These are phyloP conservation scores for Dallia pectoralis DNA, from an alignment of 2,797 vertebrate species.

Conservation along the genomic window DNA sequence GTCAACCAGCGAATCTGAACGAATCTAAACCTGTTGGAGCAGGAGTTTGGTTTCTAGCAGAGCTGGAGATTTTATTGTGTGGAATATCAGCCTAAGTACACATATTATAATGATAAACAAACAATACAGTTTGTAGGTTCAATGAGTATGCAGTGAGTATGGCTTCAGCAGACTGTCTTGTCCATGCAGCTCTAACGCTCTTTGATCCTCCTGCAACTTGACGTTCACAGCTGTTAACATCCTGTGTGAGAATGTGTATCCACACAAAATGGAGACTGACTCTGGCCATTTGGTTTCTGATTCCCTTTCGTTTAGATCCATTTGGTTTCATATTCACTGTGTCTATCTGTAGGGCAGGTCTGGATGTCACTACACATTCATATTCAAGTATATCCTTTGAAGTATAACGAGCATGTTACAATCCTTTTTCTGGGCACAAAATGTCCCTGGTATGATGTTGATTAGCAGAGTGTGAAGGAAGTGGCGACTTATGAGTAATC, in stretches of 20 bases:
- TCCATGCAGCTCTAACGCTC: conserved; percentile 47
- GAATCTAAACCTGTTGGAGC: too few relatives aligned
- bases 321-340: conserved; percentile 37
- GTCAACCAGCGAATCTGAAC: too few relatives aligned
- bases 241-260: conserved; percentile 44
- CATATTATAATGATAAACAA: too few relatives aligned
- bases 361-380: conserved; percentile 44
- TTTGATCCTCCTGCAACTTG: conserved; percentile 27
- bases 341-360: conserved; percentile 30
- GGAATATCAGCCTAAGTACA: too few relatives aligned
- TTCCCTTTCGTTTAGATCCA: conserved; percentile 49
- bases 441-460: conserved; percentile 1
- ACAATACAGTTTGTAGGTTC: too few relatives aligned
- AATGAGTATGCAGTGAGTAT: too few relatives aligned
- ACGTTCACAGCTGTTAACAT: conserved; percentile 48
- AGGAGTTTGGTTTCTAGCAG: too few relatives aligned
- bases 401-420: conserved; percentile 5
- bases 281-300: conserved; percentile 58
- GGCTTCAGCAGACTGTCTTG: conserved; percentile 46
- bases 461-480: conserved; percentile 19
- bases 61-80: too few relatives aligned
- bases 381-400: not conserved
- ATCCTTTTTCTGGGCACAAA: not conserved
- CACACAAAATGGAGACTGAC: conserved; percentile 60
- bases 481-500: conserved; percentile 32